Evolutionary conservation across 2,888 invertebrate species (phyloP).

Genomic region (Silvanus unidentatus): DNA sequence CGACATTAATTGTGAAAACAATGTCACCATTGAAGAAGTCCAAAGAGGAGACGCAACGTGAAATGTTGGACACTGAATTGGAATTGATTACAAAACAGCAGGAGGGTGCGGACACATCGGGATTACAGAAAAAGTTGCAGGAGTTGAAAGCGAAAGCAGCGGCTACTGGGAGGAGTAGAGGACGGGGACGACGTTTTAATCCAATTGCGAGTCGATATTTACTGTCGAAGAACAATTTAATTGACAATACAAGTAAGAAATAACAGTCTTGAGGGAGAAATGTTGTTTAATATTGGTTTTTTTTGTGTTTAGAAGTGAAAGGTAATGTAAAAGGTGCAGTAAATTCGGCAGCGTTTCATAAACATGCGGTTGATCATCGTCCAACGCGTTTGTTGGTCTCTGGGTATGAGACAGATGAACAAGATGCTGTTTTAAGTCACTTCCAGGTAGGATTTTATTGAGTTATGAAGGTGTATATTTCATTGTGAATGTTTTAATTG

Average conservation of each 20-base stretch:
- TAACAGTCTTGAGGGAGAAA: no score
- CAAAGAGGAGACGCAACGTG: slow-evolving; percentile 50
- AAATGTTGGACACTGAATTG: slow-evolving; percentile 84
- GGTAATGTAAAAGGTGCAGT: slow-evolving; percentile 11
- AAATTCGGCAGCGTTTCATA: slow-evolving; percentile 36
- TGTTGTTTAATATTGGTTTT: neutral
- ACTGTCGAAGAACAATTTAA: slow-evolving; percentile 41
- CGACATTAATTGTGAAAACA: slow-evolving; percentile 41
- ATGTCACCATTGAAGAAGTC: slow-evolving; percentile 27
- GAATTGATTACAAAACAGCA: slow-evolving; percentile 86
- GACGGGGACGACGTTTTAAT: slow-evolving; percentile 35
- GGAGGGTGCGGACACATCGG: slow-evolving; percentile 80
- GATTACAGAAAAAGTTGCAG: slow-evolving; percentile 68
- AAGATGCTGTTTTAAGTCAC: slow-evolving; percentile 72
- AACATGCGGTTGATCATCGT: slow-evolving; percentile 71
- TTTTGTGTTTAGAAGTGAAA: slow-evolving; percentile 19
- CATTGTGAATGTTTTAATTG: slow-evolving; percentile 14
- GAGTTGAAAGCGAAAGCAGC: slow-evolving; percentile 60
- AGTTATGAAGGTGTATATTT: slow-evolving; percentile 3
- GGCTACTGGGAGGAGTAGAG: slow-evolving; percentile 17
- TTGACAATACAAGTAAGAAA: slow-evolving; percentile 31
- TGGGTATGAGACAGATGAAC: slow-evolving; percentile 80
- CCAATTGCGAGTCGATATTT: slow-evolving; percentile 38
- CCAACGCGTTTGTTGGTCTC: slow-evolving; percentile 81
- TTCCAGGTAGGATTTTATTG: slow-evolving; percentile 67